Percentiles rank a stretch among this genome's conserved stretches.
Conservation (phyloP, 2,888 invertebrate species). For the Zele albiditarsus region DNA sequence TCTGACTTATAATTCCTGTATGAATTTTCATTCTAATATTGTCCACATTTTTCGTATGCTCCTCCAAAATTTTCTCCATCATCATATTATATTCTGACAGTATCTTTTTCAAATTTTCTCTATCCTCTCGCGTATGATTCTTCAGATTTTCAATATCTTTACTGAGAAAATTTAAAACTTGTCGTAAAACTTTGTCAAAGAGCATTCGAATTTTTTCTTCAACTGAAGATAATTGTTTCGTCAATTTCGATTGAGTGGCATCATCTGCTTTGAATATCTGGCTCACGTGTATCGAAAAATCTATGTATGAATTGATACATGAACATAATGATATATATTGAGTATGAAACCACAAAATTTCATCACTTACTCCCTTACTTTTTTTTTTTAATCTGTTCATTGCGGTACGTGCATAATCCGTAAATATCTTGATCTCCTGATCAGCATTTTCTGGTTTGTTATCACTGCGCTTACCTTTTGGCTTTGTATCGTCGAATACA, state of each 20-base stretch:
- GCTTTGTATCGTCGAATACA: not conserved
- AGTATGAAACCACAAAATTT: slow-evolving; percentile 2
- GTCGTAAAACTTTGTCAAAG: slow-evolving; percentile 39
- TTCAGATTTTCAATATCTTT: slow-evolving; percentile 46
- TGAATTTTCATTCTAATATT: slow-evolving; percentile 44
- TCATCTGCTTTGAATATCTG: not conserved
- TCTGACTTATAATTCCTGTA: slow-evolving; percentile 42
- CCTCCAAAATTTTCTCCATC: slow-evolving; percentile 47
- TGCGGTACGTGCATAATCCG: slow-evolving; percentile 7
- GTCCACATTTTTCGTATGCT: slow-evolving; percentile 40
- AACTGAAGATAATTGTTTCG: slow-evolving; percentile 29
- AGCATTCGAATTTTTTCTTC: slow-evolving; percentile 48
- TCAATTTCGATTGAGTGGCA: slow-evolving; percentile 7
- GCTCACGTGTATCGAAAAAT: not conserved
- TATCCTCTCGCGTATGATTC: slow-evolving; percentile 48
- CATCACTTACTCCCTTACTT: slow-evolving; percentile 44
- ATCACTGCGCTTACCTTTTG: not conserved
- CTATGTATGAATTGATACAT: not conserved
- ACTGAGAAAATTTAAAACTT: slow-evolving; percentile 43
- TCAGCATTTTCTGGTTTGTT: not conserved
- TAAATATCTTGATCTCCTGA: not conserved
- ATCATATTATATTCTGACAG: slow-evolving; percentile 44
- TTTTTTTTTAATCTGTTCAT: slow-evolving; percentile 19
- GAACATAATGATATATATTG: slow-evolving; percentile 29
- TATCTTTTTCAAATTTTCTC: slow-evolving; percentile 40